These are phyloP conservation scores for Eucriotettix oculatus DNA, from an alignment of 2,888 invertebrate genomes.

Conservation along the genomic window DNA sequence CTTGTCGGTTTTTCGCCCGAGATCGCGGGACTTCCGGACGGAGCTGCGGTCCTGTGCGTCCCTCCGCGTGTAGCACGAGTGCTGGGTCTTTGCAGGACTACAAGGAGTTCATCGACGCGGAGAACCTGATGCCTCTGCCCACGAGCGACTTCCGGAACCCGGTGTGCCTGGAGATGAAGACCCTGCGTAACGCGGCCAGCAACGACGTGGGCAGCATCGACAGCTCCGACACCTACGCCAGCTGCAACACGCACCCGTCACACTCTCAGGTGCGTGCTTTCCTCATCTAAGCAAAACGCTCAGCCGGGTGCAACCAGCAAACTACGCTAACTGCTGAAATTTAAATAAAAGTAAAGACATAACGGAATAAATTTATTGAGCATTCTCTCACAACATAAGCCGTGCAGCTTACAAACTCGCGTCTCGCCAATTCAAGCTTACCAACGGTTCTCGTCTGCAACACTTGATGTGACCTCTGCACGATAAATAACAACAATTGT, in stretches of 20 bases:
- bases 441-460: too few species aligned
- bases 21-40: not conserved
- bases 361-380: too few species aligned
- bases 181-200: conserved; percentile 30
- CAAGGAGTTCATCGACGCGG: conserved; percentile 82
- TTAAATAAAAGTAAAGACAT: too few species aligned
- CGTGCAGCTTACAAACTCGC: too few species aligned
- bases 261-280: conserved; percentile 42
- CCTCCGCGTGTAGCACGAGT: not conserved
- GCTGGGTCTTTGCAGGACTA: conserved; percentile 48
- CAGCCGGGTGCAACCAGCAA: conserved; percentile 24
- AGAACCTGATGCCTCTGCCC: conserved; percentile 71
- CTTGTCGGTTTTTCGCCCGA: not conserved
- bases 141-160: conserved; percentile 73
- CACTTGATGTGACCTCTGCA: too few species aligned
- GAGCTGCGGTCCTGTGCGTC: not conserved
- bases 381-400: too few species aligned
- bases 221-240: conserved; percentile 89
- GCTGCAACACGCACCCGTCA: conserved; percentile 91
- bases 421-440: too few species aligned
- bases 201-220: conserved; percentile 33
- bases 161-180: conserved; percentile 64
- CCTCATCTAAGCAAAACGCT: too few species aligned
- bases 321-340: too few species aligned
- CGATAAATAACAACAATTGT: too few species aligned